Percentiles rank a stretch among this genome's conserved stretches.
These are phyloP conservation scores for Lycopodina hypogea DNA, from an alignment of 37 sponge, comb jelly and placozoan genomes.

Conservation along the genomic window DNA sequence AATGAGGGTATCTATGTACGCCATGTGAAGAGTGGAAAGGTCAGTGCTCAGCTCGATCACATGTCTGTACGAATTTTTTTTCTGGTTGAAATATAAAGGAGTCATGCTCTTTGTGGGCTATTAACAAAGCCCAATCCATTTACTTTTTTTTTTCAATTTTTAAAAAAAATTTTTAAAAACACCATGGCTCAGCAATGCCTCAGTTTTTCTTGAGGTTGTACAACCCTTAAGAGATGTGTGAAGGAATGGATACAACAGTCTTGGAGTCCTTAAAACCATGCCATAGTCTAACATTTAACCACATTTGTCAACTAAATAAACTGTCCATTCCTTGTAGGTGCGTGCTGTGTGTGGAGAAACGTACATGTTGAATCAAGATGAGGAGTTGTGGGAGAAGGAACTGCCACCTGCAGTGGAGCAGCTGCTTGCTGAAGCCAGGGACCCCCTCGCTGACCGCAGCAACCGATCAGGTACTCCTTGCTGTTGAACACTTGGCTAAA, in stretches of 20 bases:
- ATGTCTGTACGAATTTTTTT: too few species aligned
- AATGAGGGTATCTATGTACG: conserved; percentile 99
- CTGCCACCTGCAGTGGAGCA: conserved; percentile 95
- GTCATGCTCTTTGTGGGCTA: background rate
- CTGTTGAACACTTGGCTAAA: background rate
- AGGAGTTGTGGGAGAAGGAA: conserved; percentile 98
- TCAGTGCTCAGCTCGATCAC: conserved; percentile 6
- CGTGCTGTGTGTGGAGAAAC: conserved; percentile 92
- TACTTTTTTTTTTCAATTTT: background rate
- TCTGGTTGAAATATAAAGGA: background rate
- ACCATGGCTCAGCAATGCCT: too few species aligned
- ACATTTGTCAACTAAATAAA: too few species aligned
- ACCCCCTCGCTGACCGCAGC: conserved; percentile 93
- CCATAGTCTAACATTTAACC: too few species aligned
- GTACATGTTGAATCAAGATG: conserved; percentile 98
- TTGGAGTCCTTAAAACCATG: too few species aligned
- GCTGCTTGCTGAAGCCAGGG: conserved; percentile 82
- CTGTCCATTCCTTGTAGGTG: conserved; percentile 48
- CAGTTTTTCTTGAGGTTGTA: background rate
- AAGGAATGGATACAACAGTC: too few species aligned
- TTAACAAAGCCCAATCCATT: background rate
- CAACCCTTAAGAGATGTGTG: too few species aligned
- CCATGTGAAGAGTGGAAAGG: conserved; percentile 96
- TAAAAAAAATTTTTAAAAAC: too few species aligned
- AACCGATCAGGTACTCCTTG: conserved; percentile 62